Base-by-base conservation (phyloP, 2,797 vertebrate genomes). In the Liparis tanakae region DNA sequence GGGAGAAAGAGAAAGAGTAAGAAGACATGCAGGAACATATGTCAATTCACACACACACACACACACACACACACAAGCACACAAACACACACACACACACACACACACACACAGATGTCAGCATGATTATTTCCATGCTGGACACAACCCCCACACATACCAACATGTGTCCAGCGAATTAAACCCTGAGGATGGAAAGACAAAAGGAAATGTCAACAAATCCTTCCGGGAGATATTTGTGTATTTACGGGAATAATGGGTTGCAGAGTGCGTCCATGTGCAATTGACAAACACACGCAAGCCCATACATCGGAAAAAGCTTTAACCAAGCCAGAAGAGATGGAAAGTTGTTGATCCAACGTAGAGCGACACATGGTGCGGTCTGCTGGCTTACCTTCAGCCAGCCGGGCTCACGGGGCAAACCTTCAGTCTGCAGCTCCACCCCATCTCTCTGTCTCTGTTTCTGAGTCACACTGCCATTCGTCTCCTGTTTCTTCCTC, bases 371-470 rank as follows among this genome's bases (percentile, higher is more conserved):
- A 90, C 71, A 72, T 71, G 59, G 74, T 37, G 84, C 65, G 68
- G 74, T 87, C 77, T 81, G 74, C 76, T 72, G 80, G 67, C 70
- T 86, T 88, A 88, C 82, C 80, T 86, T 76, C 78, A 62, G 74
- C 75, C 75, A 59, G 61, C 51, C 17, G 13, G 41, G 60, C 76
- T 85, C 79, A 74, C 39, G 0, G 74, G 87, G 78, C 80, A 85
- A 85, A 87, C 83, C 82, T 68, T 85, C 84, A 77, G 72, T 74
- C 69, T 73, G 76, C 73, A 86, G 79, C 81, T 89, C 76, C 60
- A 57, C 55, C 72, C 65, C 39, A 56, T 82, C 74, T 67, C 80
- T 75, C 70, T 46, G 57, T 80, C 85, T 74, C 63, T 60, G 48
- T 70, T 67, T 78, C 64, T 78, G 67, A 82, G 59, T 87, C 80